A percentile compares a stretch with the other conserved stretches of the same genome.
These are phyloP conservation scores for Reinhardtius hippoglossoides DNA, from an alignment of 2,113 vertebrate species.

Conservation along the genomic window DNA sequence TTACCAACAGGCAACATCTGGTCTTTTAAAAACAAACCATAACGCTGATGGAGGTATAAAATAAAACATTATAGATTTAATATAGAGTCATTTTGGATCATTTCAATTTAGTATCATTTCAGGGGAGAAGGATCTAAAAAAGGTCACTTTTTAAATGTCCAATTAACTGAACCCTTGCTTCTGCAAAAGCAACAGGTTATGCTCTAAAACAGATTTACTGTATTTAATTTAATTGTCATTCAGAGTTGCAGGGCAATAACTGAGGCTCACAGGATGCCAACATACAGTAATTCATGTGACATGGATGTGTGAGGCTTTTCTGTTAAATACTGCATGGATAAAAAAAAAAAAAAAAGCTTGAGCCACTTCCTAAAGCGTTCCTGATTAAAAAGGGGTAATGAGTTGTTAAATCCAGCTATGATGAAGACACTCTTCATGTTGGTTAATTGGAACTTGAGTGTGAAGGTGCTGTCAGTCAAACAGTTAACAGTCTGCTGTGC, in stretches of 20 bases:
- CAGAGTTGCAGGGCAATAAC: neutral
- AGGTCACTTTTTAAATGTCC: slow-evolving; percentile 37
- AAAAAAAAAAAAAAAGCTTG: slow-evolving; percentile 11
- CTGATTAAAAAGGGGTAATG: slow-evolving; percentile 30
- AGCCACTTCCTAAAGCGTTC: slow-evolving; percentile 11
- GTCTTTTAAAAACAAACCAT: slow-evolving; percentile 58
- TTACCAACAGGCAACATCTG: slow-evolving; percentile 62
- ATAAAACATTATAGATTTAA: slow-evolving; percentile 26
- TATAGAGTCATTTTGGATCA: slow-evolving; percentile 1
- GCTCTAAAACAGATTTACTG: neutral
- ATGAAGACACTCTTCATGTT: slow-evolving; percentile 17
- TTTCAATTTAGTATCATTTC: slow-evolving; percentile 42
- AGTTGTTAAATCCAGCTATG: slow-evolving; percentile 1
- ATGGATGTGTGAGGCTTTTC: neutral
- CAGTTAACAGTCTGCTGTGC: neutral
- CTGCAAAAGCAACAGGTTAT: slow-evolving; percentile 22
- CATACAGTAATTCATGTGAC: neutral
- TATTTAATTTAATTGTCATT: neutral
- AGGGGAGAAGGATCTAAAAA: slow-evolving; percentile 20
- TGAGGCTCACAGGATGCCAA: slow-evolving; percentile 15
- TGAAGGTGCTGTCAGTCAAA: neutral
- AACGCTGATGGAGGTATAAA: slow-evolving; percentile 10
- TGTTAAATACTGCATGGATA: slow-evolving; percentile 23
- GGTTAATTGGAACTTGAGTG: neutral
- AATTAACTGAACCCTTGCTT: slow-evolving; percentile 37